These are phyloP conservation scores for Tenthredo notha DNA, from an alignment of 2,888 invertebrate genomes.

Conservation along the genomic window DNA sequence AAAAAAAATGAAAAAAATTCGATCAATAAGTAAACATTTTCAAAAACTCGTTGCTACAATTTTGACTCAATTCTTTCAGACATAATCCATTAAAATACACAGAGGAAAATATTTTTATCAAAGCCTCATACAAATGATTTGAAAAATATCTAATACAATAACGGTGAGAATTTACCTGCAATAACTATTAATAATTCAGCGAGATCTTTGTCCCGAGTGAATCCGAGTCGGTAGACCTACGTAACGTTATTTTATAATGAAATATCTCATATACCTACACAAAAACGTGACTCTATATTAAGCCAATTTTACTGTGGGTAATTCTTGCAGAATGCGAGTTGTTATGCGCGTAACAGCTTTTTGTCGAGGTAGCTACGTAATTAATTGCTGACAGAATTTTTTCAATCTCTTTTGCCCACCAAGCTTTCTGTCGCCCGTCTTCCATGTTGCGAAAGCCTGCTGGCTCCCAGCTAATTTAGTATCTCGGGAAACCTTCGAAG, in stretches of 20 bases:
- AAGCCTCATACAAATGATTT: background rate
- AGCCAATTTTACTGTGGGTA: conserved; percentile 25
- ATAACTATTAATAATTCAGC: background rate
- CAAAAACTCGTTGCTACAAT: background rate
- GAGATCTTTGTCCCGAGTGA: background rate
- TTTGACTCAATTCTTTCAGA: background rate
- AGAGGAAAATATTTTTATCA: background rate
- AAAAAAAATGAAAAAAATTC: background rate
- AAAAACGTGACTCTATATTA: conserved; percentile 34
- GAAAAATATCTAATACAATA: background rate
- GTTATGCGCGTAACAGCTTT: conserved; percentile 40
- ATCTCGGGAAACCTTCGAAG: conserved; percentile 20
- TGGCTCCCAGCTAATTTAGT: background rate
- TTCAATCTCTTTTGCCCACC: conserved; percentile 21
- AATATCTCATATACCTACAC: conserved; percentile 12
- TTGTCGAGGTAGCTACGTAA: conserved; percentile 26
- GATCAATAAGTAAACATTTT: background rate
- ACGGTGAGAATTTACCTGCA: background rate
- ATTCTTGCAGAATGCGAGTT: conserved; percentile 21
- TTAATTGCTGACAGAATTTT: conserved; percentile 37
- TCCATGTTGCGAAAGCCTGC: conserved; percentile 44
- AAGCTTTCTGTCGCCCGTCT: conserved; percentile 13
- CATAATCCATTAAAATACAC: background rate
- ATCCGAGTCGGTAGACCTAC: background rate
- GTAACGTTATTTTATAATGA: conserved; percentile 18